Base-by-base conservation (phyloP, 2,888 invertebrate genomes). In the Lutraria lutraria region DNA sequence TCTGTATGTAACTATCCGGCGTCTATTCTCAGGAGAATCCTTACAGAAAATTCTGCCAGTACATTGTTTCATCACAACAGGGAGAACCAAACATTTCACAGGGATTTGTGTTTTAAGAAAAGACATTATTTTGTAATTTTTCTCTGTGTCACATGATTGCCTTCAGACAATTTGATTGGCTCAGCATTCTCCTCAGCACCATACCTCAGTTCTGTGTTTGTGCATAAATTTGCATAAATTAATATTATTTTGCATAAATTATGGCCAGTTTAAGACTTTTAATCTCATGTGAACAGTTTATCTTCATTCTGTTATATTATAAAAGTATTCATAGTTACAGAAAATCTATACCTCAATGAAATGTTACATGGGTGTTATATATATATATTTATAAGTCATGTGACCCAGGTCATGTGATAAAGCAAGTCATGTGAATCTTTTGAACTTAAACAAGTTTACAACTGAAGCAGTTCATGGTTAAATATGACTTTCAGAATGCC, bases 141-240 rank as follows among this genome's bases (percentile, higher is more conserved):
- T 76, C 31, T 85, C 31, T 85, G 79, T 79, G 79, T 85, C 85
- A 84, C 84, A 29, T 85, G 76, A 80, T 54, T 85, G 85, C 85
- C 85, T 85, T 85, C 85, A 79, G 43, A 80, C n/a, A 85, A 79
- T 60, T 53, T 60, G 60, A 85, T 79, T 84, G 84, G 84, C 84
- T 84, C 84, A 84, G 84, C 72, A 72, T 84, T 84, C 84, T 84
- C 72, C 76, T 76, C 72, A 79, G 53, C 76, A 76, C 31, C 76
- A 31, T 84, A 84, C 84, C 84, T 84, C 84, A 85, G 54, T 85
- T 81, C 52, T 54, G 81, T 81, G 54, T 81, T 81, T 53, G 81
- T 85, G 85, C 85, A 84, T 83, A 52, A 83, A 83, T 53, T 68
- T 83, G 83, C 63, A 63, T 63, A 63, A 63, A 63, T 63, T 25